Percentiles rank a stretch among this genome's conserved stretches.
Conservation (phyloP, 2,888 invertebrate species). For the Cancer borealis region DNA sequence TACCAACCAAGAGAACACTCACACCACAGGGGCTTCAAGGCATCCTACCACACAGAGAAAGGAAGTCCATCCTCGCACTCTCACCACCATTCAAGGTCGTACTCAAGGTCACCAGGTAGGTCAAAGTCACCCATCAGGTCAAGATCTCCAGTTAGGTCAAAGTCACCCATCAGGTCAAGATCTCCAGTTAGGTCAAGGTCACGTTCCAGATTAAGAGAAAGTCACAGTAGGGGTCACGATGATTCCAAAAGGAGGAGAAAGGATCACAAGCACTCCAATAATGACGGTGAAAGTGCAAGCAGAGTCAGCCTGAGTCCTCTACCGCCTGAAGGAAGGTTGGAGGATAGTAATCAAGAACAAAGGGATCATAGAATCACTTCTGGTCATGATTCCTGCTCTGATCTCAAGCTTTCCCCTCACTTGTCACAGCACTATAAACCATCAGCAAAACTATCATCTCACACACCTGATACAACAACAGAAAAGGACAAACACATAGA, state of each 20-base stretch:
- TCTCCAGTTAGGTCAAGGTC: neutral
- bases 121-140: neutral
- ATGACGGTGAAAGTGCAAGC: neutral
- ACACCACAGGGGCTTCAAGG: neutral
- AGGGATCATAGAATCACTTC: neutral
- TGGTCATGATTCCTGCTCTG: neutral
- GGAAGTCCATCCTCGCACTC: neutral
- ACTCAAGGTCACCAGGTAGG: conserved; percentile 30
- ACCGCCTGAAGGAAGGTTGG: neutral
- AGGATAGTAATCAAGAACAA: neutral
- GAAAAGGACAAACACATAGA: neutral
- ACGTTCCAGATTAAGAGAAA: conserved; percentile 39
- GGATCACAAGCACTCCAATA: neutral
- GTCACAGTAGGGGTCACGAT: neutral
- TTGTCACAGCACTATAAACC: neutral
- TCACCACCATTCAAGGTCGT: conserved; percentile 40
- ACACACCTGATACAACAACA: neutral
- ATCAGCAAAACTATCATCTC: neutral
- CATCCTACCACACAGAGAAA: neutral
- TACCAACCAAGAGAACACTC: neutral
- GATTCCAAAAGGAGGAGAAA: conserved; percentile 31
- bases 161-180: neutral
- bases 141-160: neutral
- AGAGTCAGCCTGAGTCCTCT: conserved; percentile 2
- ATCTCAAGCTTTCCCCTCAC: neutral